phyloP scores from a whole-genome alignment of 2,797 vertebrate genomes.

The Apogon hyalosoma region DNA sequence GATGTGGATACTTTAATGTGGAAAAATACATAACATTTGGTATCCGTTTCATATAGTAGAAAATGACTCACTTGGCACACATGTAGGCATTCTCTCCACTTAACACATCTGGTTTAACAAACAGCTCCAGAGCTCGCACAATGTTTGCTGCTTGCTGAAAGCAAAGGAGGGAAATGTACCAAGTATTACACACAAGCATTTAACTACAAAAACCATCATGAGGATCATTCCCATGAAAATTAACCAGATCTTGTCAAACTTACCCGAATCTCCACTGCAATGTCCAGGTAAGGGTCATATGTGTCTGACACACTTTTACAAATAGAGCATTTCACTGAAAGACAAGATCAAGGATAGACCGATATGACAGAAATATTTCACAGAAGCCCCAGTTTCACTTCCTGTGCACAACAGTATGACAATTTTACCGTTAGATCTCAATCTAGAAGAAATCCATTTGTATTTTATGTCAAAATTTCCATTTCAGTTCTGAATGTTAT shows the following conservation, averaged over 20 bases:
- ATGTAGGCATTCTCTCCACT: conserved; percentile 97
- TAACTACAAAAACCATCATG: neutral
- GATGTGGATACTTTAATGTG: neutral
- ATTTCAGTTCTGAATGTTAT: neutral
- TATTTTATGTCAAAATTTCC: neutral
- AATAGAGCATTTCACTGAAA: conserved; percentile 92
- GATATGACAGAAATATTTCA: conserved; percentile 17
- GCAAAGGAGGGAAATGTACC: conserved; percentile 20
- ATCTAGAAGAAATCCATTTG: conserved; percentile 11
- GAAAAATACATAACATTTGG: neutral
- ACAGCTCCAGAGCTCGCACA: conserved; percentile 91
- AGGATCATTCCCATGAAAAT: neutral
- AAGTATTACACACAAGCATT: neutral
- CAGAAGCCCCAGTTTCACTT: conserved; percentile 3
- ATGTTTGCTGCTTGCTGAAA: conserved; percentile 91
- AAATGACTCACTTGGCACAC: conserved; percentile 91
- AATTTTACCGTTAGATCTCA: conserved; percentile 5
- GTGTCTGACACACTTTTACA: conserved; percentile 96
- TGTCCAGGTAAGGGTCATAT: conserved; percentile 94
- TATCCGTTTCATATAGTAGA: neutral
- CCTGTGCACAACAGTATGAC: conserved; percentile 24
- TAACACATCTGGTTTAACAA: conserved; percentile 92
- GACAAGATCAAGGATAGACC: conserved; percentile 23
- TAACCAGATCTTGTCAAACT: neutral
- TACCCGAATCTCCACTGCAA: conserved; percentile 95